Conservation (phyloP, 2,797 vertebrate genomes). For the Dryobates pubescens region DNA sequence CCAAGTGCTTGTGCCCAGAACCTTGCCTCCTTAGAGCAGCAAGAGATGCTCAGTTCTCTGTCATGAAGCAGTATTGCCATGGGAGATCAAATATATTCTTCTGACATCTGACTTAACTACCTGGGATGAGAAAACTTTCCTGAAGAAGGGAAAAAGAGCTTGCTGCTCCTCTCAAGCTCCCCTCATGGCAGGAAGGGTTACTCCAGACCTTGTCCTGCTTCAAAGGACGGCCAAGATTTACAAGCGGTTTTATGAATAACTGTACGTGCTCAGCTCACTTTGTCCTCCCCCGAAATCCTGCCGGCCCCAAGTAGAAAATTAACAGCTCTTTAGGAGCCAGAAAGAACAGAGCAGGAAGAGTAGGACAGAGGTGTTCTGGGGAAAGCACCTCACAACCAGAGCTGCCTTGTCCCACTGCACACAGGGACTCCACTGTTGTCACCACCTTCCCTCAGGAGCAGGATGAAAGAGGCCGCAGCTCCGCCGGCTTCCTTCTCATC, state of each 20-base stretch:
- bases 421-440: fast-evolving
- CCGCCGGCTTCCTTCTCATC: neutral
- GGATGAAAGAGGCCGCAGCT: neutral
- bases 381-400: neutral
- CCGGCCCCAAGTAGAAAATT: neutral
- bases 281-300: neutral
- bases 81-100: fast-evolving
- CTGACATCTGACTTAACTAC: neutral
- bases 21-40: neutral
- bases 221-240: neutral
- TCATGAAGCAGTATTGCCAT: no score
- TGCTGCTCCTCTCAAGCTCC: fast-evolving
- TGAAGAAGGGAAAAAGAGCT: neutral
- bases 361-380: fast-evolving
- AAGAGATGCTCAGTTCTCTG: neutral
- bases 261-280: fast-evolving
- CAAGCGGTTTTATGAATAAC: neutral
- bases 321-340: neutral
- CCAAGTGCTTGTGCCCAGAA: fast-evolving
- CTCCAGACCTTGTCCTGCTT: neutral
- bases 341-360: neutral
- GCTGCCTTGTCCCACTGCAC: neutral
- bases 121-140: neutral
- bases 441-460: neutral
- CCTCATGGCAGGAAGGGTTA: neutral